phyloP scores from a whole-genome alignment of 2,113 vertebrate species.

The Coryphaenoides rupestris region DNA sequence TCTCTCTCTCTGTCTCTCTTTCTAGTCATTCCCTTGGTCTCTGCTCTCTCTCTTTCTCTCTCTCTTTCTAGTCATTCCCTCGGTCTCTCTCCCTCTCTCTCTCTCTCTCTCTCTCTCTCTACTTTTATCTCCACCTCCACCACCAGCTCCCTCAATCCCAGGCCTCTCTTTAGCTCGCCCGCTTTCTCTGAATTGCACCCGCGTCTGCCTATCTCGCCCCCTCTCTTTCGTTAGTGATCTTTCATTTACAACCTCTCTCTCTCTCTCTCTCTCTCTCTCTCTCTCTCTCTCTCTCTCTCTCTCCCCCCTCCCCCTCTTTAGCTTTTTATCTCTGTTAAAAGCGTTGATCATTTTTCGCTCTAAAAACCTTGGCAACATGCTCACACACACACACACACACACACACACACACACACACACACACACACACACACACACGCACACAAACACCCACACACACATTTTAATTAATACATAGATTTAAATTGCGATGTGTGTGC shows the following conservation, averaged over 20 bases:
- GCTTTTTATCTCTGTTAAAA: constrained; percentile 30
- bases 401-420: not conserved
- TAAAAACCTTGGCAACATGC: constrained; percentile 39
- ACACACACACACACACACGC: constrained; percentile 14
- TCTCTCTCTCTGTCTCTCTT: constrained; percentile 4
- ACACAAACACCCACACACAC: constrained; percentile 19
- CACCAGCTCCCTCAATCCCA: not conserved
- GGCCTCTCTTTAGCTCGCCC: not conserved
- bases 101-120: constrained; percentile 8
- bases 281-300: not conserved
- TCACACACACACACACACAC: not conserved
- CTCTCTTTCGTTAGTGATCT: not conserved
- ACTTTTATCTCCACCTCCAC: not conserved
- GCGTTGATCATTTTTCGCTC: constrained; percentile 56
- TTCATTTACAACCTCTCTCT: not conserved
- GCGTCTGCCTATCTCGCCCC: not conserved
- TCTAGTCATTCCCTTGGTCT: constrained; percentile 26
- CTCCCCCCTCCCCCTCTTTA: constrained; percentile 41
- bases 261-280: constrained; percentile 42
- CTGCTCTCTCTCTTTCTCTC: no score
- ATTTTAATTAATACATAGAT: constrained; percentile 69
- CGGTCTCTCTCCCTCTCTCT: not conserved
- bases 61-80: not conserved
- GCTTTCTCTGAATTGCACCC: not conserved
- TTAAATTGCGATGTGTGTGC: constrained; percentile 60